These are phyloP conservation scores for Entomobrya proxima DNA, from an alignment of 2,888 invertebrate species.

Conservation along the genomic window DNA sequence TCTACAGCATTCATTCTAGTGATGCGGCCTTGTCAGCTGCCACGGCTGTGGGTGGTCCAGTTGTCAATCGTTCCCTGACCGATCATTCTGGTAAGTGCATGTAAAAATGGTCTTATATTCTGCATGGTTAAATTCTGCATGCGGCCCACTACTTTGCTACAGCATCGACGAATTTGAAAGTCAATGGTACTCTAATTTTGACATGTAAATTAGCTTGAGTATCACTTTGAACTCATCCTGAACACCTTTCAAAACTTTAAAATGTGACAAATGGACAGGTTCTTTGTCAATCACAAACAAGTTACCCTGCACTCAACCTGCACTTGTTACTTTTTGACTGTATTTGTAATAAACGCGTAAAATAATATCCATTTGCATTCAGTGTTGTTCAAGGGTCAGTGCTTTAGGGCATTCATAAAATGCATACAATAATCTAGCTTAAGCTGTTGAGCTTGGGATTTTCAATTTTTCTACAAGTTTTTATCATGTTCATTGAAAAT, in stretches of 20 bases:
- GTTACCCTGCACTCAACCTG: not conserved
- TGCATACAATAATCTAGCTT: slow-evolving; percentile 4
- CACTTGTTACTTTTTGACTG: slow-evolving; percentile 33
- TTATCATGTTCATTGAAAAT: slow-evolving; percentile 45
- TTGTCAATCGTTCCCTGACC: slow-evolving; percentile 75
- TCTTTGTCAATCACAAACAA: not conserved
- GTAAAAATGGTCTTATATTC: slow-evolving; percentile 2
- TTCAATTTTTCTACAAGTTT: not conserved
- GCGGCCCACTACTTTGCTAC: not conserved
- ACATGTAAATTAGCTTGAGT: slow-evolving; percentile 63
- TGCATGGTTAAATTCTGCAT: not conserved
- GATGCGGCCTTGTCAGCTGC: slow-evolving; percentile 74
- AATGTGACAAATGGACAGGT: slow-evolving; percentile 42
- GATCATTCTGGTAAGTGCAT: slow-evolving; percentile 74
- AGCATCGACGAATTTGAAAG: slow-evolving; percentile 31
- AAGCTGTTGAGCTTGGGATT: not conserved
- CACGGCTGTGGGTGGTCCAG: slow-evolving; percentile 76
- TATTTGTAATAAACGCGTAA: not conserved
- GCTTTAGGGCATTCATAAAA: slow-evolving; percentile 27
- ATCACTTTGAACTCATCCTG: not conserved
- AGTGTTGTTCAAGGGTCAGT: slow-evolving; percentile 60
- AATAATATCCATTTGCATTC: not conserved
- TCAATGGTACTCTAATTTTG: slow-evolving; percentile 35
- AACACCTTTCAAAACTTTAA: slow-evolving; percentile 20
- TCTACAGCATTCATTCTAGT: slow-evolving; percentile 84